Percentiles rank a stretch among this genome's conserved stretches.
Evolutionary conservation across 2,888 invertebrate species (phyloP).

Genomic region (Macrosiphum euphorbiae): DNA sequence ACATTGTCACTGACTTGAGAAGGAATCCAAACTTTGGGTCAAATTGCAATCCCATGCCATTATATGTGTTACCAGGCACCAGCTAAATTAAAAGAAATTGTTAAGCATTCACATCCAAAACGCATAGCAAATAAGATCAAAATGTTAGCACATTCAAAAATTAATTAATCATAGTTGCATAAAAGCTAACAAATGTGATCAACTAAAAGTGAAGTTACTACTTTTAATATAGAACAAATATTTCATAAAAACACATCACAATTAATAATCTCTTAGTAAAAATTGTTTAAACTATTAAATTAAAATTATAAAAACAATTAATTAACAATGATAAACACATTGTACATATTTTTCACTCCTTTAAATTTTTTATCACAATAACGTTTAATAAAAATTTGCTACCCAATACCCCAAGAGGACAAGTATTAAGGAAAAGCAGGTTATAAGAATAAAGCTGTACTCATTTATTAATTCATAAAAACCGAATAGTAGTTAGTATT

Average conservation of each 20-base stretch:
- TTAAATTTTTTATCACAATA: background rate
- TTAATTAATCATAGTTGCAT: background rate
- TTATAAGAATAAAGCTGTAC: background rate
- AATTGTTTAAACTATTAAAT: background rate
- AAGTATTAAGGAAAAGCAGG: background rate
- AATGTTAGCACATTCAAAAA: constrained; percentile 12
- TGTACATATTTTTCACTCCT: background rate
- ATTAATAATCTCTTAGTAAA: background rate
- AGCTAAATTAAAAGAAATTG: constrained; percentile 55
- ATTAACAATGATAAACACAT: background rate
- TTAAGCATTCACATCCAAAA: constrained; percentile 42
- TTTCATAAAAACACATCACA: background rate
- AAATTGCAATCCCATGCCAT: constrained; percentile 62
- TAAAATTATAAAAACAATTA: background rate
- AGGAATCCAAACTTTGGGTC: constrained; percentile 60
- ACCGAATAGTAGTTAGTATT: background rate
- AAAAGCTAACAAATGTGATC: constrained; percentile 11
- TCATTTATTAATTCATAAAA: background rate
- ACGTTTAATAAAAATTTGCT: background rate
- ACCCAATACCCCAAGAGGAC: background rate
- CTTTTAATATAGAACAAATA: background rate
- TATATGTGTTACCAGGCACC: constrained; percentile 54
- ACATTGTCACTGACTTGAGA: constrained; percentile 36
- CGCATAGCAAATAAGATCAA: constrained; percentile 10
- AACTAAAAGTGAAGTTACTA: background rate